Conservation (phyloP, 2,888 invertebrate genomes). For the Epinotia bilunana region DNA sequence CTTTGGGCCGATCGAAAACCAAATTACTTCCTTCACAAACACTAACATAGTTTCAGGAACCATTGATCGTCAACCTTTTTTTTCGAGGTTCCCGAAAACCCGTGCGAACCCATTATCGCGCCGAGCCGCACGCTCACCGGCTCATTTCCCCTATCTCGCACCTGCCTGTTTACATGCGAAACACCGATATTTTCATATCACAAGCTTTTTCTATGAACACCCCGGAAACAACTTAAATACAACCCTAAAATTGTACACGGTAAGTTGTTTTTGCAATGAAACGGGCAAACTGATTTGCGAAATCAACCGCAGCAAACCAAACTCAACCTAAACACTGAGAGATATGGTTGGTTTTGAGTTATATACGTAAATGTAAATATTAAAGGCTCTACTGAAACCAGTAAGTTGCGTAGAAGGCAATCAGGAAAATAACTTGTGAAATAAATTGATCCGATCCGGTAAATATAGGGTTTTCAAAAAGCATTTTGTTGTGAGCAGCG, state of each 20-base stretch:
- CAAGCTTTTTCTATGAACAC: constrained; percentile 51
- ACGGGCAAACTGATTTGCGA: constrained; percentile 27
- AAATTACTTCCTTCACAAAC: constrained; percentile 25
- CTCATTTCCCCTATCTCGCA: constrained; percentile 57
- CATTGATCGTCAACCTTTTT: constrained; percentile 43
- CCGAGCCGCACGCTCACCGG: constrained; percentile 52
- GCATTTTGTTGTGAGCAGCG: constrained; percentile 7
- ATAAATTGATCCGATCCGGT: constrained; percentile 39
- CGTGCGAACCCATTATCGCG: constrained; percentile 43
- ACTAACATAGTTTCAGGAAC: constrained; percentile 13
- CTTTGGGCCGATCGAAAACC: background rate
- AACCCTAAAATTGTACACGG: constrained; percentile 39
- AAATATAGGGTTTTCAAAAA: constrained; percentile 19
- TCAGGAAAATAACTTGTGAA: constrained; percentile 43
- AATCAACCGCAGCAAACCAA: background rate
- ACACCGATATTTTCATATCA: constrained; percentile 68
- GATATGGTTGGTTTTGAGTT: constrained; percentile 1
- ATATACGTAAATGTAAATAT: constrained; percentile 20
- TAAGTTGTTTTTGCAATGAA: constrained; percentile 5
- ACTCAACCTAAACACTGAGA: constrained; percentile 42
- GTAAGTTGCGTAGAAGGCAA: constrained; percentile 42
- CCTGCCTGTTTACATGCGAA: constrained; percentile 62
- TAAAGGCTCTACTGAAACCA: constrained; percentile 33
- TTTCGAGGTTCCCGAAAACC: constrained; percentile 26
- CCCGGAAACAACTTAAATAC: constrained; percentile 7